Evolutionary conservation across 2,888 invertebrate genomes (phyloP).

Genomic region (Drosophila algonquin): DNA sequence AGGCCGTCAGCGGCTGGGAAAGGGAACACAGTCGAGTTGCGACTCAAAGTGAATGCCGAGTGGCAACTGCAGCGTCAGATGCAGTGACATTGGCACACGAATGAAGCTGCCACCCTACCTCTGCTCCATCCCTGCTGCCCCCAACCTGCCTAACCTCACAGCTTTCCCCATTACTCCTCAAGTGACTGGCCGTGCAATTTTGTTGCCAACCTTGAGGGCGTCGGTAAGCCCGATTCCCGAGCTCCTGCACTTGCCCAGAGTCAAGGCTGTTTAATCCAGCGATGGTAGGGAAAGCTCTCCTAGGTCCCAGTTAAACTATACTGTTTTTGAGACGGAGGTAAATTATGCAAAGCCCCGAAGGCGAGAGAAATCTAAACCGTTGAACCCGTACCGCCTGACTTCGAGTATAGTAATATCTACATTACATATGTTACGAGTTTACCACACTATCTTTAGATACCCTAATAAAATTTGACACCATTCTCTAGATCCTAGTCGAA

Average conservation of each 20-base stretch:
- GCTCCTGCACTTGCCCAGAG: slow-evolving; percentile 54
- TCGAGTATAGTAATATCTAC: too few species aligned
- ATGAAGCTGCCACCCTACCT: slow-evolving; percentile 11
- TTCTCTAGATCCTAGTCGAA: too few species aligned
- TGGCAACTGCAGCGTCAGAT: slow-evolving; percentile 60
- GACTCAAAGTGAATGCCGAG: slow-evolving; percentile 41
- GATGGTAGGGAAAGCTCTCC: background rate
- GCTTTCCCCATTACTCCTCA: slow-evolving; percentile 7
- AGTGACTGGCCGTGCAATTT: slow-evolving; percentile 48
- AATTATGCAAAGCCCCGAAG: background rate
- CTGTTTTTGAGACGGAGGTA: background rate
- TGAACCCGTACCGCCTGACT: background rate
- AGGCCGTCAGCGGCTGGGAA: slow-evolving; percentile 39
- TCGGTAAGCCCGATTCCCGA: slow-evolving; percentile 50
- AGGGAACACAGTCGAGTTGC: slow-evolving; percentile 16
- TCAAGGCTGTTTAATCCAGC: slow-evolving; percentile 41
- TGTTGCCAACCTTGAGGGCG: slow-evolving; percentile 58
- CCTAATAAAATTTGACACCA: too few species aligned
- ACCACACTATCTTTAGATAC: too few species aligned
- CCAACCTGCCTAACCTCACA: background rate
- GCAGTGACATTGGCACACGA: slow-evolving; percentile 71
- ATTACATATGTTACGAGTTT: too few species aligned
- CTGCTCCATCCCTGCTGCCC: too few species aligned
- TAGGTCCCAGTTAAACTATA: too few species aligned
- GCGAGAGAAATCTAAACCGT: background rate